Evolutionary conservation across 2,113 vertebrate species (phyloP).

Genomic region (Apteryx mantelli): DNA sequence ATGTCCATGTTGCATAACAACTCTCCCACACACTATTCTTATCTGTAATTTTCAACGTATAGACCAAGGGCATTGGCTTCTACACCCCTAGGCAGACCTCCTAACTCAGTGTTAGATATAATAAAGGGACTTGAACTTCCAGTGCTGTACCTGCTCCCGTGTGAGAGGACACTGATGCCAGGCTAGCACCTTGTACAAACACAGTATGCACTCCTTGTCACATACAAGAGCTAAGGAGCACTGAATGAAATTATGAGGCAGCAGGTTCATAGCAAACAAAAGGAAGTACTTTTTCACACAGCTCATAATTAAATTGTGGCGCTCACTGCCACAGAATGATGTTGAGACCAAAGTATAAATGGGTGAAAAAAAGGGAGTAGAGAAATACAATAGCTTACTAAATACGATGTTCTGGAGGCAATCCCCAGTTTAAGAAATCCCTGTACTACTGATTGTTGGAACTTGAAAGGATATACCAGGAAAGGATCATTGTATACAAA

Average conservation of each 20-base stretch:
- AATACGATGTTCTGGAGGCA: neutral
- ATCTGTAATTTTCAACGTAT: neutral
- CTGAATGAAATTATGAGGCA: neutral
- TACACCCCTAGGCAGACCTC: neutral
- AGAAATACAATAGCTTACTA: neutral
- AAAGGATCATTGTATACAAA: neutral
- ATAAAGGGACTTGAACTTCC: neutral
- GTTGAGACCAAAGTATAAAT: neutral
- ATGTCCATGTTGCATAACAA: neutral
- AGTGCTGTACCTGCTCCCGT: neutral
- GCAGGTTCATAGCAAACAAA: neutral
- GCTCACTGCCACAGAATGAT: neutral
- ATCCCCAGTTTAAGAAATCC: neutral
- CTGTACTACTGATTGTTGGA: neutral
- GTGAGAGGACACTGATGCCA: neutral
- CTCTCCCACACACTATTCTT: neutral
- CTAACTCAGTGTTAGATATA: neutral
- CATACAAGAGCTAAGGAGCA: neutral
- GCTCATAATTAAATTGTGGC: neutral
- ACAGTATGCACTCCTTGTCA: neutral
- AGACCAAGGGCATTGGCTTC: neutral
- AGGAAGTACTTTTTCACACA: slow-evolving; percentile 37
- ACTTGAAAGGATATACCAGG: neutral
- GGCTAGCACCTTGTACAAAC: neutral
- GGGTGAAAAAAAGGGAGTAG: neutral